phyloP scores from a whole-genome alignment of 2,888 invertebrate genomes.

The Chironomus riparius region DNA sequence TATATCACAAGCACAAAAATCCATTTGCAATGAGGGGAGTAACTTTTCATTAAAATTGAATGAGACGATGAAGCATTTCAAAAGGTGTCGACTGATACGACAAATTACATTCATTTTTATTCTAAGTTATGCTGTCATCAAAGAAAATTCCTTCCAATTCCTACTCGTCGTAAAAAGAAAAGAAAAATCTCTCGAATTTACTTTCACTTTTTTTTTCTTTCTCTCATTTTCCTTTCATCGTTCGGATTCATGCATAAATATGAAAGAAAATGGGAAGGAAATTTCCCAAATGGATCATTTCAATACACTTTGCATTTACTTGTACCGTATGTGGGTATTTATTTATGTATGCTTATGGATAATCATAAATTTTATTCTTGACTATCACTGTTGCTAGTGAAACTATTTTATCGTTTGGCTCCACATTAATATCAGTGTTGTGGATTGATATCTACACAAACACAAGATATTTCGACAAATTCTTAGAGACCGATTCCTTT shows the following conservation, averaged over 20 bases:
- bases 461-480: too few species aligned
- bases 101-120: slow-evolving; percentile 10
- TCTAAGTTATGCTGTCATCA: slow-evolving; percentile 5
- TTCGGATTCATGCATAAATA: neutral
- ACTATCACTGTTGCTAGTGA: neutral
- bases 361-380: neutral
- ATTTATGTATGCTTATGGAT: neutral
- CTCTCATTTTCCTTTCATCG: neutral
- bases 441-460: too few species aligned
- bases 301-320: neutral
- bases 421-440: too few species aligned
- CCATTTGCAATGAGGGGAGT: neutral
- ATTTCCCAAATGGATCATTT: slow-evolving; percentile 9
- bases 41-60: neutral
- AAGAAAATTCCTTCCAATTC: neutral
- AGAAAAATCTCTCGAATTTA: neutral
- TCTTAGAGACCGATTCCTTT: too few species aligned
- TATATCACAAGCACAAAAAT: neutral
- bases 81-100: slow-evolving; percentile 8
- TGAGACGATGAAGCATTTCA: neutral
- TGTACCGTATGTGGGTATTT: neutral
- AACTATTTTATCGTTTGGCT: too few species aligned
- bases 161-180: neutral
- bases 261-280: neutral
- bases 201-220: neutral